Conservation (phyloP, 2,113 vertebrate species). For the Xenopus borealis region DNA sequence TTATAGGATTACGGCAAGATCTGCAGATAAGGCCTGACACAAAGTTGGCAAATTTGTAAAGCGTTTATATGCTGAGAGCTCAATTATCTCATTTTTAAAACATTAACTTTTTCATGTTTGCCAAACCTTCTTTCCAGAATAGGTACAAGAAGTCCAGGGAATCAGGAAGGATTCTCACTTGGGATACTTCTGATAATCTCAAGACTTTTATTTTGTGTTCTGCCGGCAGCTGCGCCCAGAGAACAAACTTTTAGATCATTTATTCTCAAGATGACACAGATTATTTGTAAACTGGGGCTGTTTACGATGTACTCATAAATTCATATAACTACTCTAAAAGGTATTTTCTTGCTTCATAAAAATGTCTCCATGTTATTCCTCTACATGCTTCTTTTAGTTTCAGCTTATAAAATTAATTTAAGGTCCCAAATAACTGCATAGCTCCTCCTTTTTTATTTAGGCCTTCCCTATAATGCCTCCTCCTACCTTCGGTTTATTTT, state of each 20-base stretch:
- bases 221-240: neutral
- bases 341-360: too few species aligned
- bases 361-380: too few species aligned
- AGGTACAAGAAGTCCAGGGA: slow-evolving; percentile 4
- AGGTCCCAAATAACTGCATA: too few species aligned
- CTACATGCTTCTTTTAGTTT: too few species aligned
- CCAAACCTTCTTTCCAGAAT: slow-evolving; percentile 32
- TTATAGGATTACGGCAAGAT: slow-evolving; percentile 42
- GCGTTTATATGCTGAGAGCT: slow-evolving; percentile 23
- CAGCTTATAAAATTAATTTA: too few species aligned
- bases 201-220: slow-evolving; percentile 2
- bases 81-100: slow-evolving; percentile 45
- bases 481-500: too few species aligned
- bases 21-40: slow-evolving; percentile 37
- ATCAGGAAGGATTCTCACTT: slow-evolving; percentile 12
- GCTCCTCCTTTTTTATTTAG: too few species aligned
- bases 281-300: neutral
- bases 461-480: too few species aligned
- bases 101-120: slow-evolving; percentile 45
- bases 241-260: neutral
- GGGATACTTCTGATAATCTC: slow-evolving; percentile 6
- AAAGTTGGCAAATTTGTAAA: slow-evolving; percentile 40
- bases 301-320: neutral
- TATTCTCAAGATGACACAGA: neutral
- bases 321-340: neutral